These are phyloP conservation scores for Drosophila ogumai DNA, from an alignment of 1,140 invertebrate genomes.

Conservation along the genomic window DNA sequence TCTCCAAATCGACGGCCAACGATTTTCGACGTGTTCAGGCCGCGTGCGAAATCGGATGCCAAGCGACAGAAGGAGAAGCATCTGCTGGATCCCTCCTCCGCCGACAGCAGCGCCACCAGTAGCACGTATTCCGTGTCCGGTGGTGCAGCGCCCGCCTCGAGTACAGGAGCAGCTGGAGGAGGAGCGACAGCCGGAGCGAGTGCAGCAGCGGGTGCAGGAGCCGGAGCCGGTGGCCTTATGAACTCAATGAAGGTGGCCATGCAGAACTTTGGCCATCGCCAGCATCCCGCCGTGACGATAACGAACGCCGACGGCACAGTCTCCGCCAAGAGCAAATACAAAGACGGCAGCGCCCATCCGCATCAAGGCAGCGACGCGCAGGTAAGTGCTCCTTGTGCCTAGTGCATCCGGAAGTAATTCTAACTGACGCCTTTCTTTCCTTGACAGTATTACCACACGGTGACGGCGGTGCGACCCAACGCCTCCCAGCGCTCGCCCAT, in stretches of 20 bases:
- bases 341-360: constrained; percentile 89
- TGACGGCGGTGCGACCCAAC: constrained; percentile 87
- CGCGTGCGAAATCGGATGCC: constrained; percentile 91
- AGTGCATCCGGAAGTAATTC: not conserved
- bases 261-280: constrained; percentile 87
- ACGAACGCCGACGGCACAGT: constrained; percentile 75
- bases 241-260: constrained; percentile 92
- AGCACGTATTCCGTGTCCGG: constrained; percentile 81
- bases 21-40: constrained; percentile 94
- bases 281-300: constrained; percentile 85
- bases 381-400: constrained; percentile 64
- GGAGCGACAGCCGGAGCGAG: constrained; percentile 49
- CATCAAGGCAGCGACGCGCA: constrained; percentile 86
- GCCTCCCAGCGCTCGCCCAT: constrained; percentile 88
- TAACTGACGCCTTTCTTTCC: constrained; percentile 2
- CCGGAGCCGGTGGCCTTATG: constrained; percentile 87
- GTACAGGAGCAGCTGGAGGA: constrained; percentile 40
- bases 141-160: constrained; percentile 24
- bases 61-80: constrained; percentile 87
- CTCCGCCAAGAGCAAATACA: constrained; percentile 85
- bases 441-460: constrained; percentile 88
- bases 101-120: constrained; percentile 84
- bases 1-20: constrained; percentile 89
- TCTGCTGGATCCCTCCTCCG: constrained; percentile 68
- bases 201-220: constrained; percentile 78